phyloP scores from a whole-genome alignment of 2,888 invertebrate genomes.

The Macrophya alboannulata region DNA sequence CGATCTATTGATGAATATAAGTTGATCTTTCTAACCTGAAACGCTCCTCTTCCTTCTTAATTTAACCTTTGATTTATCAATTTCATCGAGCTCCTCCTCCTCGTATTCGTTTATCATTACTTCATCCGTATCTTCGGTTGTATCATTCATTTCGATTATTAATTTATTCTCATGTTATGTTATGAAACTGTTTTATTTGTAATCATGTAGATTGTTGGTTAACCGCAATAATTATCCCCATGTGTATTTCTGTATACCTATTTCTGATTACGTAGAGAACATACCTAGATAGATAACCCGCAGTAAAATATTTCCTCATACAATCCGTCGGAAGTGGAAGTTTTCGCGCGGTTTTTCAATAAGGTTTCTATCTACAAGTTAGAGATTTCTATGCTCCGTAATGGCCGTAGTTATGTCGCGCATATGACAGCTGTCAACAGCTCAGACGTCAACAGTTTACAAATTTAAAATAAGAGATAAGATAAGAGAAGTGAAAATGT shows the following conservation, averaged over 20 bases:
- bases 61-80: background rate
- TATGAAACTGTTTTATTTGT: background rate
- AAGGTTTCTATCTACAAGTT: background rate
- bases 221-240: background rate
- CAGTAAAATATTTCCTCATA: background rate
- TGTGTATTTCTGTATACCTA: background rate
- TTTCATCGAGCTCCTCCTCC: background rate
- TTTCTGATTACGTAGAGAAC: background rate
- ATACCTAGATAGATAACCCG: background rate
- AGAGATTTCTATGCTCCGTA: background rate
- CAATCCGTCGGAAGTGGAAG: background rate
- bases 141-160: background rate
- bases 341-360: background rate
- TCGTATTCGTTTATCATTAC: background rate
- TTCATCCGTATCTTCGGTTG: background rate
- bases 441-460: slow-evolving; percentile 8
- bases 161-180: background rate
- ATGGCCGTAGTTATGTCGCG: background rate
- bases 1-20: background rate
- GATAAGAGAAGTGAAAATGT: slow-evolving; percentile 6
- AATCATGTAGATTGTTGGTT: background rate
- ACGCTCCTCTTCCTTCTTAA: background rate
- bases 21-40: background rate
- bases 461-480: background rate
- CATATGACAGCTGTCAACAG: slow-evolving; percentile 25